Percentiles rank a stretch among this genome's conserved stretches.
Evolutionary conservation across 2,797 vertebrate species (phyloP).

Genomic region (Crenichthys baileyi): DNA sequence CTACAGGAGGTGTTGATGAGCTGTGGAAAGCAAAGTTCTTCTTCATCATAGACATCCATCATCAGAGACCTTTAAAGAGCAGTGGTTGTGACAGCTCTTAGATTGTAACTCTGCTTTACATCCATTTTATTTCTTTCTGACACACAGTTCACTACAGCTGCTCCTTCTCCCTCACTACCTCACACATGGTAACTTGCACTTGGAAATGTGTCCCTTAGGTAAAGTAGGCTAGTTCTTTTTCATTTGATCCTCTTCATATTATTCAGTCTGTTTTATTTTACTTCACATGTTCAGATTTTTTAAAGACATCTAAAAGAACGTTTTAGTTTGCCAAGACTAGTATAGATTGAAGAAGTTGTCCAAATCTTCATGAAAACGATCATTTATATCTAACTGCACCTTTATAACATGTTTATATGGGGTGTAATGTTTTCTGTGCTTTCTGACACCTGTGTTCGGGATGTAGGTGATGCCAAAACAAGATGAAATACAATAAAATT

Average conservation of each 20-base stretch:
- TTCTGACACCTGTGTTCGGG: too few relatives aligned
- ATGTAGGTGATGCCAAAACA: too few relatives aligned
- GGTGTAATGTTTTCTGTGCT: too few relatives aligned
- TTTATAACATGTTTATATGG: too few relatives aligned
- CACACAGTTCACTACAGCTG: background rate
- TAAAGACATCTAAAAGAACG: too few relatives aligned
- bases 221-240: background rate
- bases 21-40: background rate
- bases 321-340: too few relatives aligned
- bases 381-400: too few relatives aligned
- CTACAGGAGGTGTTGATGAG: background rate
- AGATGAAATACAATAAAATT: too few relatives aligned
- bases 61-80: background rate
- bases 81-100: background rate
- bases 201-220: background rate
- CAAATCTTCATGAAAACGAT: too few relatives aligned
- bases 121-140: background rate
- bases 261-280: too few relatives aligned
- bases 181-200: background rate
- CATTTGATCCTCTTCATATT: background rate
- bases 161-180: background rate
- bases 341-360: too few relatives aligned
- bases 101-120: background rate
- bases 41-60: background rate
- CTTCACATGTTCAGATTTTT: too few relatives aligned